These are phyloP conservation scores for Elegia similella DNA, from an alignment of 2,888 invertebrate genomes.

Conservation along the genomic window DNA sequence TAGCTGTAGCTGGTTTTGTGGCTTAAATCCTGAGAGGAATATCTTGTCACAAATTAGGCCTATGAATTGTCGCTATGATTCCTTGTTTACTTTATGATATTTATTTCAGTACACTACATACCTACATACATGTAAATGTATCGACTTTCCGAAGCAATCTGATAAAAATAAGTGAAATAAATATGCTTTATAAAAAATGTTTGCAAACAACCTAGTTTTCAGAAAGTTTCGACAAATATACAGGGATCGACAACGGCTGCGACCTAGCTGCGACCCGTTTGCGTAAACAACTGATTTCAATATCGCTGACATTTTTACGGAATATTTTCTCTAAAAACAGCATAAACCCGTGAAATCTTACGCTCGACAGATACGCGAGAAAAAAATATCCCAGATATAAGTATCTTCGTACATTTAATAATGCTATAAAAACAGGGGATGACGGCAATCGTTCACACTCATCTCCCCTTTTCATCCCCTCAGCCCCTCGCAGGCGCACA, in stretches of 20 bases:
- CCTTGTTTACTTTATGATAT: background rate
- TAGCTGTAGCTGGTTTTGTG: too few relatives aligned
- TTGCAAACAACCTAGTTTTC: background rate
- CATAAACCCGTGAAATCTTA: background rate
- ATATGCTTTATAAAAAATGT: background rate
- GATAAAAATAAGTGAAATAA: background rate
- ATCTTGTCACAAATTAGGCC: too few relatives aligned
- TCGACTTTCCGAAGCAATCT: background rate
- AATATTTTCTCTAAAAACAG: conserved; percentile 3
- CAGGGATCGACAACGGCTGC: background rate
- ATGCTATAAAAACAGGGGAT: conserved; percentile 31
- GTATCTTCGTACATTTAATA: conserved; percentile 24
- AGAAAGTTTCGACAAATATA: conserved; percentile 3
- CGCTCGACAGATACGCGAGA: background rate
- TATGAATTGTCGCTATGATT: too few relatives aligned
- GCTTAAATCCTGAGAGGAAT: too few relatives aligned
- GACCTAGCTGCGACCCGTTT: background rate
- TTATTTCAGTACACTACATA: background rate
- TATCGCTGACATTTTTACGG: background rate
- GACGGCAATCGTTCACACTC: conserved; percentile 32
- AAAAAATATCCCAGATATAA: conserved; percentile 10
- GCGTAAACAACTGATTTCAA: conserved; percentile 7
- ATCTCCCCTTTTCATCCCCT: conserved; percentile 15
- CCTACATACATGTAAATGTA: background rate
- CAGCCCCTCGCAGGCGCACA: conserved; percentile 26